Percentiles rank a stretch among this genome's conserved stretches.
Conservation (phyloP, 2,113 vertebrate species). For the Cyprinus carpio region DNA sequence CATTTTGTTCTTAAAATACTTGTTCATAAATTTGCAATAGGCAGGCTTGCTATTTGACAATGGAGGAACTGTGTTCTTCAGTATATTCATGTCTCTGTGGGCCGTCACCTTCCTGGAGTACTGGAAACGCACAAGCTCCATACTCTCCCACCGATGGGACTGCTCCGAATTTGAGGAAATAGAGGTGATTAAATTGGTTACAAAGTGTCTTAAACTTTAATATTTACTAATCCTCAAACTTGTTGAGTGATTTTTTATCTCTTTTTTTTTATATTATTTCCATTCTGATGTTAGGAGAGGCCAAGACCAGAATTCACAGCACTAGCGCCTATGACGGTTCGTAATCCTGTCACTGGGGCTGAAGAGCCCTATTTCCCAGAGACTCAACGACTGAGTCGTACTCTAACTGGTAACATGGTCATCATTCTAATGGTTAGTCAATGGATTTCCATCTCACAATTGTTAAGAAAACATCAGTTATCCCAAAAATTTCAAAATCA, state of each 20-base stretch:
- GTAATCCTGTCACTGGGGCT: conserved; percentile 77
- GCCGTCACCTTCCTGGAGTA: conserved; percentile 81
- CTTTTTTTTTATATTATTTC: not conserved
- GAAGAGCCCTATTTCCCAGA: conserved; percentile 81
- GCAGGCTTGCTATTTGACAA: conserved; percentile 81
- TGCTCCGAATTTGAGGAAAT: conserved; percentile 81
- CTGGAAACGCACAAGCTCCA: conserved; percentile 80
- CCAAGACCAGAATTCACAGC: conserved; percentile 78
- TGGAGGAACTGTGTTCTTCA: conserved; percentile 80
- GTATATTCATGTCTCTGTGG: conserved; percentile 84
- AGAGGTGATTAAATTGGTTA: conserved; percentile 63
- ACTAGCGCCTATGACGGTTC: conserved; percentile 74
- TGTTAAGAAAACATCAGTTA: not conserved
- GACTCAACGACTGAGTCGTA: conserved; percentile 65
- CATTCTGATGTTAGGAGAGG: conserved; percentile 66
- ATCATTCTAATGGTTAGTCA: conserved; percentile 78
- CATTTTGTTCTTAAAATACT: conserved; percentile 2
- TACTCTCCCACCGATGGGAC: conserved; percentile 80
- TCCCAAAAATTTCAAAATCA: not conserved
- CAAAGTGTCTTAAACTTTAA: not conserved
- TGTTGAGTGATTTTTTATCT: not conserved
- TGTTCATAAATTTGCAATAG: conserved; percentile 55
- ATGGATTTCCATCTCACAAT: not conserved
- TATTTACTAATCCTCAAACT: not conserved
- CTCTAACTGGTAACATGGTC: conserved; percentile 79